These are phyloP conservation scores for Atherix ibis DNA, from an alignment of 2,888 invertebrate genomes.

Conservation along the genomic window DNA sequence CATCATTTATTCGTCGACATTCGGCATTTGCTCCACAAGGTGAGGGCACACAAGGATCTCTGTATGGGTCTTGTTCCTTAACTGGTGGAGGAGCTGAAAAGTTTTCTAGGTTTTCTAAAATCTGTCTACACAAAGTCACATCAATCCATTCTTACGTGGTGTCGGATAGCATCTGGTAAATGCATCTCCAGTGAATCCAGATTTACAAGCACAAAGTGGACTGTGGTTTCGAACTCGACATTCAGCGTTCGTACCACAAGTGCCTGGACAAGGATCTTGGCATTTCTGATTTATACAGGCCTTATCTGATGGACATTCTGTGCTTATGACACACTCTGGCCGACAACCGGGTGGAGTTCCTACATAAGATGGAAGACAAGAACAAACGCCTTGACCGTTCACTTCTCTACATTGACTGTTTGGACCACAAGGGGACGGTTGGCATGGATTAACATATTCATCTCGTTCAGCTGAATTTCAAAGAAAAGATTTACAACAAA, in stretches of 20 bases:
- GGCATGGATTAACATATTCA: conserved; percentile 36
- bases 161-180: conserved; percentile 55
- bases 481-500: no score
- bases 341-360: conserved; percentile 52
- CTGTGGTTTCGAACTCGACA: conserved; percentile 64
- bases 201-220: conserved; percentile 57
- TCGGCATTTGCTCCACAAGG: conserved; percentile 67
- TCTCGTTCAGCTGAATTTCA: conserved; percentile 16
- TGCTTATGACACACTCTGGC: conserved; percentile 51
- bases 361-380: conserved; percentile 42
- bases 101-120: neutral
- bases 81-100: conserved; percentile 16
- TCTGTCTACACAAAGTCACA: no score
- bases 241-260: conserved; percentile 53
- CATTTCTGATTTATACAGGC: conserved; percentile 53
- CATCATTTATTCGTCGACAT: conserved; percentile 36
- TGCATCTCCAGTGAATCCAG: conserved; percentile 56
- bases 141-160: no score
- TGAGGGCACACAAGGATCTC: conserved; percentile 51
- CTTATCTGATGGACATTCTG: conserved; percentile 43
- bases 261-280: conserved; percentile 45
- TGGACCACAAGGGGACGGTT: conserved; percentile 49
- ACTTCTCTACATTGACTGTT: conserved; percentile 47
- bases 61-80: conserved; percentile 3
- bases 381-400: conserved; percentile 44